phyloP scores from a whole-genome alignment of 2,113 vertebrate species.

The Brienomyrus longianalis region DNA sequence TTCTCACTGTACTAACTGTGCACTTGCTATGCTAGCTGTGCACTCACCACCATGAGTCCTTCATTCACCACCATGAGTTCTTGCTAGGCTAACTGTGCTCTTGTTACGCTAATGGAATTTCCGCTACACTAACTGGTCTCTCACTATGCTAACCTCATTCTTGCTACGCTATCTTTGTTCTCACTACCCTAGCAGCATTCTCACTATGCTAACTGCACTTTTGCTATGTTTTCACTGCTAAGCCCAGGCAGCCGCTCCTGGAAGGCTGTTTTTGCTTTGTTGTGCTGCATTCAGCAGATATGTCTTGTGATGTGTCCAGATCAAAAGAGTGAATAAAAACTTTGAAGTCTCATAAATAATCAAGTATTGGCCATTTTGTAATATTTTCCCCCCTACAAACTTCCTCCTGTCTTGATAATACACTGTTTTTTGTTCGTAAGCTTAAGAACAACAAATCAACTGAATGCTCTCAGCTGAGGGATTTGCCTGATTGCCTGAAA shows the following conservation, averaged over 20 bases:
- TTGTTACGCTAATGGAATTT: neutral
- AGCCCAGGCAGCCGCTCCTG: neutral
- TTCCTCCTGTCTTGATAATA: neutral
- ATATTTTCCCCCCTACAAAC: neutral
- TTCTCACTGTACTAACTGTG: neutral
- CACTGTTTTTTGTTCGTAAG: neutral
- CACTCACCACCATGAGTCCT: too few species aligned
- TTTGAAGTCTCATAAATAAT: neutral
- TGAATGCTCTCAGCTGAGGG: slow-evolving; percentile 15
- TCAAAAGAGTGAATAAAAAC: neutral
- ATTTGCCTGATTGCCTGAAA: slow-evolving; percentile 14
- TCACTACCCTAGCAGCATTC: neutral
- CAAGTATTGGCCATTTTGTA: neutral
- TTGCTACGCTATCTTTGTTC: neutral
- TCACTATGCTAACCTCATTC: neutral
- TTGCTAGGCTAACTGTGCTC: neutral
- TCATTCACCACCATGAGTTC: too few species aligned
- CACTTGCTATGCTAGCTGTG: neutral
- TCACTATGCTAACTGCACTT: neutral
- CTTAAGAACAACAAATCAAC: slow-evolving; percentile 15
- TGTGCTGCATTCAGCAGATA: neutral
- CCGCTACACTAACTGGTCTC: neutral
- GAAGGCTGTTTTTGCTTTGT: neutral
- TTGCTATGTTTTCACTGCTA: neutral
- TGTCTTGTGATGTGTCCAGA: neutral